Base-by-base conservation (phyloP, 1,140 invertebrate genomes). In the Saxidomus purpurata region DNA sequence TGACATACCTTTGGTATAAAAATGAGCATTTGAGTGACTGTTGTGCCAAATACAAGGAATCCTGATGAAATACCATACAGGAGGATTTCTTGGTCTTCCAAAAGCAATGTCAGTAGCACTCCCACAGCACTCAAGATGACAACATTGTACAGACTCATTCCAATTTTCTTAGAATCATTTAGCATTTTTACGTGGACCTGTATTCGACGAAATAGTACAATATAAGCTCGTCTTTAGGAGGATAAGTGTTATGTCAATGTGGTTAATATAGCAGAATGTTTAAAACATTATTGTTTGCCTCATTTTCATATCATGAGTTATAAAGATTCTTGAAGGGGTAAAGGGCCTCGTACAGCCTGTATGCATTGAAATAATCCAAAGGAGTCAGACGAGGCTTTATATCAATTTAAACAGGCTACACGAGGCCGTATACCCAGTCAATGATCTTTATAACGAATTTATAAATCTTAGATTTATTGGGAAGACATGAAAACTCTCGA, bases 1-100 rank as follows among this genome's bases (percentile, higher is more conserved):
- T 43, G 43, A 74, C 43, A 22, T 36, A 99, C 98, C 97, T 99
- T 99, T 87, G 99, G 99, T 91, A 99, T 98, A 96, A 99, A 99
- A 86, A 99, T 98, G 93, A 99, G 97, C 96, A 98, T 99, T 71
- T 99, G 97, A 40, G 99, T 99, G 69, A 98, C 98, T 63, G 99
- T 99, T 87, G 99, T 99, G 96, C 99, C 99, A 96, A 99, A 99
- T 95, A 99, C 98, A 92, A 99, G 99, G 96, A 99, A 99, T 91
- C 99, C 97, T 88, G 98, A 97, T 92, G 99, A 98, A 95, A 99
- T 98, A 91, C 99, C 97, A 96, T 99, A 99, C 94, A 98, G 97
- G 90, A 98, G 98, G 15, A 98, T 98, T 95, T 99, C 98, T 94
- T 99, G 98, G 94, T 99, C 98, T 85, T 98, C 98, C 69, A 98